Percentiles rank a stretch among this genome's conserved stretches.
These are phyloP conservation scores for Smittia sp. DNA, from an alignment of 2,888 invertebrate genomes.

Conservation along the genomic window DNA sequence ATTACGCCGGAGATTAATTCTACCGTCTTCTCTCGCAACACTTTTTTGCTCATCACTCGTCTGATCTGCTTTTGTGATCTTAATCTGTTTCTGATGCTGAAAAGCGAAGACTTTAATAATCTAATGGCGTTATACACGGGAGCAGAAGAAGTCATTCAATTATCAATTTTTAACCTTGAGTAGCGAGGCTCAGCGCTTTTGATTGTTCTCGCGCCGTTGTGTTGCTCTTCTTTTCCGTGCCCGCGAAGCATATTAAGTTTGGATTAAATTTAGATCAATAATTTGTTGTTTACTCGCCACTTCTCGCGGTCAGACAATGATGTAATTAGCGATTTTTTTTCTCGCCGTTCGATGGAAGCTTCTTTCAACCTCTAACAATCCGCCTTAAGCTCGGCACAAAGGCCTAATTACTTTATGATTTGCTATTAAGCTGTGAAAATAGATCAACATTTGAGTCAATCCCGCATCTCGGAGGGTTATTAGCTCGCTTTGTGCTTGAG, in stretches of 20 bases:
- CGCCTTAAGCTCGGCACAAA: background rate
- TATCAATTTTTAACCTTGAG: conserved; percentile 26
- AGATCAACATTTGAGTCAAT: conserved; percentile 17
- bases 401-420: conserved; percentile 12
- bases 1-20: background rate
- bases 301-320: conserved; percentile 24
- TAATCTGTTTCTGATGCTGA: conserved; percentile 17
- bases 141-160: conserved; percentile 14
- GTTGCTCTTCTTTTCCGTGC: background rate
- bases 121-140: conserved; percentile 22
- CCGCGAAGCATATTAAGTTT: conserved; percentile 27
- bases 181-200: conserved; percentile 5
- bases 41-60: conserved; percentile 14
- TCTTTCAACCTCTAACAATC: conserved; percentile 6
- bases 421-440: conserved; percentile 20
- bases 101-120: background rate
- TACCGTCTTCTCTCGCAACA: background rate
- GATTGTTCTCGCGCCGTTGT: no score
- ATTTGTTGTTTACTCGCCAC: conserved; percentile 35
- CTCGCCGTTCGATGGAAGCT: background rate
- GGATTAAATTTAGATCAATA: conserved; percentile 41
- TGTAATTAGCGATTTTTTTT: conserved; percentile 33
- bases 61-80: conserved; percentile 24
- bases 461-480: background rate
- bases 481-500: background rate